Evolutionary conservation across 2,888 invertebrate genomes (phyloP).

Genomic region (Caenorhabditis sulstoni): DNA sequence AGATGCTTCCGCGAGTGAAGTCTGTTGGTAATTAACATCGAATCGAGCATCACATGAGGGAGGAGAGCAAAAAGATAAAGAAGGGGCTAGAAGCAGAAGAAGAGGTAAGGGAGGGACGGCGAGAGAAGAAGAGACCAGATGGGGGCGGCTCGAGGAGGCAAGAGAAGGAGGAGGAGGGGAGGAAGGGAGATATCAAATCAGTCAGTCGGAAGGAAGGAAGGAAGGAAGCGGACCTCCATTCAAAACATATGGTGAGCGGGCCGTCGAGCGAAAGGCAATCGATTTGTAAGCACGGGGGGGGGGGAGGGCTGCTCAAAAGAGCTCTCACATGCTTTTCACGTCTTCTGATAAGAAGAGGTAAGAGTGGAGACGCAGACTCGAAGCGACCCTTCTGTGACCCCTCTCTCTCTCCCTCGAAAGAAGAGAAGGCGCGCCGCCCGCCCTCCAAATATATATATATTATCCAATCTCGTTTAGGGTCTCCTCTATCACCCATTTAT

Average conservation of each 20-base stretch:
- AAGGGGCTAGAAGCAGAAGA: constrained; percentile 5
- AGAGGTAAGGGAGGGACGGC: constrained; percentile 11
- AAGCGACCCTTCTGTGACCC: neutral
- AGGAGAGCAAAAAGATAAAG: constrained; percentile 30
- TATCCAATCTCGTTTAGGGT: constrained; percentile 14
- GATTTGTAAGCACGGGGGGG: constrained; percentile 1
- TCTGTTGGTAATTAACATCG: constrained; percentile 55
- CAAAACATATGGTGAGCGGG: constrained; percentile 44
- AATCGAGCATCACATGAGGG: constrained; percentile 9
- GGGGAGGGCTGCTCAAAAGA: neutral
- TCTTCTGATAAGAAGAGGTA: constrained; percentile 40
- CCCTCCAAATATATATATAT: constrained; percentile 20
- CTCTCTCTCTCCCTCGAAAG: neutral
- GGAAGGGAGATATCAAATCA: constrained; percentile 55
- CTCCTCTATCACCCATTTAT: constrained; percentile 16
- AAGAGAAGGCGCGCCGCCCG: neutral
- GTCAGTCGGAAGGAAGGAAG: constrained; percentile 56
- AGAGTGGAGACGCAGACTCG: constrained; percentile 12
- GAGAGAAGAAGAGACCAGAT: constrained; percentile 1
- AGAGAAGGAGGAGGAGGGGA: neutral
- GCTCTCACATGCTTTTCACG: constrained; percentile 6
- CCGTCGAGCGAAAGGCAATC: constrained; percentile 17
- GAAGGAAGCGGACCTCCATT: constrained; percentile 25
- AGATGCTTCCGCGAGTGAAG: neutral
- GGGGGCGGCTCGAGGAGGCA: constrained; percentile 3